phyloP scores from a whole-genome alignment of 2,797 vertebrate species.

The Arctocebus calabarensis region DNA sequence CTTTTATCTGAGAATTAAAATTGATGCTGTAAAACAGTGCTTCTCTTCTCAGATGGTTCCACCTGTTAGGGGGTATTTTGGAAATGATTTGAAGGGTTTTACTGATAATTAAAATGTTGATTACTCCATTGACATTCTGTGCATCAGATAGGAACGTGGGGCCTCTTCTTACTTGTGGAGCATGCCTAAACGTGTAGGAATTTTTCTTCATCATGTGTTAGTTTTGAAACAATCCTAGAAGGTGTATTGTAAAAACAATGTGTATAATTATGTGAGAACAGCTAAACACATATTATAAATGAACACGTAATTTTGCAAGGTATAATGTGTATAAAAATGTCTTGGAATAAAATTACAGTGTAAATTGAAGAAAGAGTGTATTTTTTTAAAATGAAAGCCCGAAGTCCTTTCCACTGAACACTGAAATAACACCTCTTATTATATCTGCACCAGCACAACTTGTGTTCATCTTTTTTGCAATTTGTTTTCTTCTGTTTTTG shows the following conservation, averaged over 20 bases:
- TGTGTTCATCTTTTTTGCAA: background rate
- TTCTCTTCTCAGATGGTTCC: background rate
- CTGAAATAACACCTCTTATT: background rate
- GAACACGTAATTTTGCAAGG: background rate
- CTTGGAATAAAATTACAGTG: background rate
- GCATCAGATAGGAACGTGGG: background rate
- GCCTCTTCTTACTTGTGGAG: background rate
- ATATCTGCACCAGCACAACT: background rate
- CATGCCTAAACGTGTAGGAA: background rate
- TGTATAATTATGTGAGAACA: background rate
- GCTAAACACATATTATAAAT: background rate
- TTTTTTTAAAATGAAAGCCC: background rate
- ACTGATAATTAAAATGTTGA: background rate
- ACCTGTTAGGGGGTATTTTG: background rate
- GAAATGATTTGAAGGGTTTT: background rate
- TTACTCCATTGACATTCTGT: background rate
- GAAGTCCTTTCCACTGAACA: background rate
- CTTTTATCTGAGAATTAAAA: background rate
- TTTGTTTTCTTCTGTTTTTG: no score
- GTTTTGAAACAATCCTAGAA: background rate
- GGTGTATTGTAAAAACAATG: background rate
- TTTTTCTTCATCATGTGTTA: background rate
- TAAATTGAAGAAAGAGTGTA: background rate
- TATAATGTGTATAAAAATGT: background rate
- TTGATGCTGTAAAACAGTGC: background rate